Evolutionary conservation across 2,888 invertebrate species (phyloP), one percentile per base, ranked within the genome.

Genomic region (Chironomus riparius): DNA sequence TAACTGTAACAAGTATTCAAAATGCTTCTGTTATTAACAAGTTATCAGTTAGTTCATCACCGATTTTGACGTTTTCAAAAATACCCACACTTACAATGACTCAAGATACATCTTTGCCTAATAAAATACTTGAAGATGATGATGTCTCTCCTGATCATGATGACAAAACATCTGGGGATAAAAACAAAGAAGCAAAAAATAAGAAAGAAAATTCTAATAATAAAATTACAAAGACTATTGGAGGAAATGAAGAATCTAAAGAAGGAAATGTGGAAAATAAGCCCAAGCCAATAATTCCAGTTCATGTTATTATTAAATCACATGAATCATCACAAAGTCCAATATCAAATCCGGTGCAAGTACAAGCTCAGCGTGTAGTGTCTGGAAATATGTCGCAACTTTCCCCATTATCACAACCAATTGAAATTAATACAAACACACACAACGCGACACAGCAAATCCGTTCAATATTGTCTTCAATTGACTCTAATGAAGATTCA

Each of bases 361-460:
- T 13, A 24, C 65, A 65, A 65, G 86, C 75, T 85, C 86, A 28
- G 18, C 56, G 56, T 18, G n/a, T 74, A 77, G 85, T 88, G 0
- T 86, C 87, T 4, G 85, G 87, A 0, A 76, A 50, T 61, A 86
- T 90, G 70, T 90, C 91, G 0, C 91, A 91, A 80, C 82, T 91
- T 24, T 91, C 91, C 0, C 91, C 91, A 0, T 81, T 91, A 2
- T 91, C 91, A 0, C 90, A 91, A 80, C 91, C 91, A 0, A 87
- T 89, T 1, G 91, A 91, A 80, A 83, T 91, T 70, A 90, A 90
- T 13, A 89, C 90, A 0, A 90, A 90, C 79, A 89, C 91, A 84
- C 90, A 88, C 0, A 91, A 90, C 80, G 90, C 88, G 0, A 90
- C 90, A 0, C 90, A 90, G 81, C 91, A 90, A 79, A 80, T 90